phyloP scores from a whole-genome alignment of 2,888 invertebrate species.

The Eudasyphora cyanicolor region DNA sequence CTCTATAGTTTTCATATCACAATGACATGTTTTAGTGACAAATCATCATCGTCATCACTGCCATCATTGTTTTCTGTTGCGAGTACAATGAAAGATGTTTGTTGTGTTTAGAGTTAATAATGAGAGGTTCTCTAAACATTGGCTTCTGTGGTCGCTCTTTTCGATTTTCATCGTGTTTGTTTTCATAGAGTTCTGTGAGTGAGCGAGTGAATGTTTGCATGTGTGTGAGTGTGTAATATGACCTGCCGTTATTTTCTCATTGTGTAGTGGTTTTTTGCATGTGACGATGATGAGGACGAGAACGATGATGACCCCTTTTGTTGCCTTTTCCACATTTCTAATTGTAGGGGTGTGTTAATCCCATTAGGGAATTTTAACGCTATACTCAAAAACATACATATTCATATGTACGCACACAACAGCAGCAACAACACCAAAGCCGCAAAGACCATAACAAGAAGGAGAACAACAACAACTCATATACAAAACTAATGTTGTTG shows the following conservation, averaged over 20 bases:
- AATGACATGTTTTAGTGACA: no score
- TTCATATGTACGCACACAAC: constrained; percentile 47
- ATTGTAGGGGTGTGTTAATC: constrained; percentile 76
- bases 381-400: constrained; percentile 38
- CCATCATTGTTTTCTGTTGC: not conserved
- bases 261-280: constrained; percentile 48
- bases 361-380: constrained; percentile 70
- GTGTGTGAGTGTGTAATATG: constrained; percentile 51
- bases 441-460: constrained; percentile 21
- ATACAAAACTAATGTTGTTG: not conserved
- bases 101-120: not conserved
- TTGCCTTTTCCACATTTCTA: constrained; percentile 62
- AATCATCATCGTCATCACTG: not conserved
- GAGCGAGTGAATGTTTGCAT: not conserved
- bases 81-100: not conserved
- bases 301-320: constrained; percentile 28
- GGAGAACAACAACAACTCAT: constrained; percentile 19
- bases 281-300: constrained; percentile 14
- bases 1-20: no score
- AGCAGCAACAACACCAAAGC: constrained; percentile 44
- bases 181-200: constrained; percentile 17
- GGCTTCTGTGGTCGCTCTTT: not conserved
- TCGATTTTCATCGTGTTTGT: not conserved
- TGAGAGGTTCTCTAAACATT: not conserved
- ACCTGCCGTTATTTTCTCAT: constrained; percentile 55